A percentile compares a stretch with the other conserved stretches of the same genome.
phyloP scores from a whole-genome alignment of 2,888 invertebrate species.

The Ormyrus labotus region DNA sequence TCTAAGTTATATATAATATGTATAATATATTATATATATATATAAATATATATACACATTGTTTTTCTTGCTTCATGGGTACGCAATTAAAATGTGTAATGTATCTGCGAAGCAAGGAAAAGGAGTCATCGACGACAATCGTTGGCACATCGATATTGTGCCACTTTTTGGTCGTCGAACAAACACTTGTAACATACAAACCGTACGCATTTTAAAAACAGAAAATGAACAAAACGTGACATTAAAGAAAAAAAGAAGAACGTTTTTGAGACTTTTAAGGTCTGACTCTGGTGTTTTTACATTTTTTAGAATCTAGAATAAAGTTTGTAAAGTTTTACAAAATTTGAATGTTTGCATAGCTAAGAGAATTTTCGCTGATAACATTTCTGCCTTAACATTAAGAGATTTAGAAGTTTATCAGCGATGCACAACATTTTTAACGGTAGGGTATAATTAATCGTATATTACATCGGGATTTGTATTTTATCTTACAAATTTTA shows the following conservation, averaged over 20 bases:
- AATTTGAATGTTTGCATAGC: background rate
- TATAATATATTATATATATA: slow-evolving; percentile 63
- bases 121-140: slow-evolving; percentile 46
- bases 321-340: background rate
- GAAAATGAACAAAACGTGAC: slow-evolving; percentile 46
- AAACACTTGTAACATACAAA: slow-evolving; percentile 39
- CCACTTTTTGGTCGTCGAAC: slow-evolving; percentile 31
- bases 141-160: slow-evolving; percentile 45
- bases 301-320: background rate
- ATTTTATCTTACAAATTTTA: too few species aligned
- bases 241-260: slow-evolving; percentile 45
- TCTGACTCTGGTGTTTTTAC: slow-evolving; percentile 36
- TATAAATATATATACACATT: slow-evolving; percentile 44
- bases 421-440: too few species aligned
- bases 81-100: background rate
- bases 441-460: too few species aligned
- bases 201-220: slow-evolving; percentile 47
- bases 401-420: too few species aligned
- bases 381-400: too few species aligned
- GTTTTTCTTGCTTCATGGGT: slow-evolving; percentile 36
- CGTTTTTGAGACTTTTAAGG: slow-evolving; percentile 31
- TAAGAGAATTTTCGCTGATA: background rate
- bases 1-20: slow-evolving; percentile 61
- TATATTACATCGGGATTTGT: too few species aligned
- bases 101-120: slow-evolving; percentile 21